Evolutionary conservation across 2,888 invertebrate species (phyloP).

Genomic region (Conomelus anceps): DNA sequence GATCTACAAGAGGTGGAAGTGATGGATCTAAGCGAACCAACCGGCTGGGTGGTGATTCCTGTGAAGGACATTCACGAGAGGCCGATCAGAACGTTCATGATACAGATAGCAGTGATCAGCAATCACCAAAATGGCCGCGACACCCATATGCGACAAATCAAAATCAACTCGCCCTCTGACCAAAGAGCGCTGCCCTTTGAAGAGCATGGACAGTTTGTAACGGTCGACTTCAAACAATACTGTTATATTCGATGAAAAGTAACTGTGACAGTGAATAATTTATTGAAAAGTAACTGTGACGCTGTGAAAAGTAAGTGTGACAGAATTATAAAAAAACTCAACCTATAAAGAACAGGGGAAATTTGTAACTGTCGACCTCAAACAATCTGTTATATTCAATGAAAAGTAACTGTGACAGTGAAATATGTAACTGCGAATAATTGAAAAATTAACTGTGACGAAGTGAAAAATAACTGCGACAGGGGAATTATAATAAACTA

Average conservation of each 20-base stretch:
- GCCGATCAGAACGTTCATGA: slow-evolving; percentile 90
- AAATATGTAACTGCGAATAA: too few species aligned
- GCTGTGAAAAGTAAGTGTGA: too few species aligned
- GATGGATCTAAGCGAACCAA: slow-evolving; percentile 86
- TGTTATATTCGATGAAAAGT: slow-evolving; percentile 20
- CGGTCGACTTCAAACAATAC: slow-evolving; percentile 28
- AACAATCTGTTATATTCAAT: slow-evolving; percentile 25
- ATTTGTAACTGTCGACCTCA: slow-evolving; percentile 32
- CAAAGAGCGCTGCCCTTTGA: slow-evolving; percentile 52
- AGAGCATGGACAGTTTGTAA: slow-evolving; percentile 31
- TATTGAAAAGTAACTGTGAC: too few species aligned
- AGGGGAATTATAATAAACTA: too few species aligned
- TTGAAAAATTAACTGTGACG: too few species aligned
- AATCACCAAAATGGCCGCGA: slow-evolving; percentile 99
- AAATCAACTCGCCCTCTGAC: slow-evolving; percentile 80
- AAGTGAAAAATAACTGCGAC: too few species aligned
- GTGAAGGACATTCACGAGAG: slow-evolving; percentile 81
- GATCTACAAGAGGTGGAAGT: slow-evolving; percentile 94
- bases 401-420: too few species aligned
- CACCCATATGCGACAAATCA: slow-evolving; percentile 95
- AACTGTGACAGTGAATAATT: too few species aligned
- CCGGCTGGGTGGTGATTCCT: slow-evolving; percentile 93
- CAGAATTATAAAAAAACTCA: too few species aligned
- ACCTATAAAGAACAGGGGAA: slow-evolving; percentile 38
- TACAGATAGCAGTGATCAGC: slow-evolving; percentile 91